A percentile compares a stretch with the other conserved stretches of the same genome.
Conservation (phyloP, 2,797 vertebrate genomes). For the Pseudocheirus occidentalis region DNA sequence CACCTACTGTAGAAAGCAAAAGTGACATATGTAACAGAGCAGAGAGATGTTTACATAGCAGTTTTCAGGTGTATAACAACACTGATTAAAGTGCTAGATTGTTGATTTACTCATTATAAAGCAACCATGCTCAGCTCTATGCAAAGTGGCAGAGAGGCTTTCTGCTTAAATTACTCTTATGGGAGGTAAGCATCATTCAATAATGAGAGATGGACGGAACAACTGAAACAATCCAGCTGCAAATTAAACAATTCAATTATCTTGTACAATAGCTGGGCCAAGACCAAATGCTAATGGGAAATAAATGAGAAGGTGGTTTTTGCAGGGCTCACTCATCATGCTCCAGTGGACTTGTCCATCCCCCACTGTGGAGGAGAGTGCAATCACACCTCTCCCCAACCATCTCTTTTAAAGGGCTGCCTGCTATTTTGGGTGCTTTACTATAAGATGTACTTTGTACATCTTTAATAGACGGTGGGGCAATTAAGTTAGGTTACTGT, state of each 20-base stretch:
- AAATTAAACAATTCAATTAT: constrained; percentile 79
- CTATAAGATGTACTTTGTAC: neutral
- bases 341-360: constrained; percentile 36
- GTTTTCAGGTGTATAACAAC: constrained; percentile 79
- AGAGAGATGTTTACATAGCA: constrained; percentile 75
- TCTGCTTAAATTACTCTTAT: constrained; percentile 76
- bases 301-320: constrained; percentile 68
- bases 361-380: constrained; percentile 1
- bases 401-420: constrained; percentile 18
- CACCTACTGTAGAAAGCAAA: constrained; percentile 72
- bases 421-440: neutral
- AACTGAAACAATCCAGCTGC: constrained; percentile 74
- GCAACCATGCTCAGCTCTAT: constrained; percentile 55
- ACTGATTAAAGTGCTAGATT: constrained; percentile 75
- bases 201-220: constrained; percentile 63
- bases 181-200: constrained; percentile 74
- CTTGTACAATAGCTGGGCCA: constrained; percentile 62
- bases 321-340: constrained; percentile 1
- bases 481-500: neutral
- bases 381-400: neutral
- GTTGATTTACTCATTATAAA: constrained; percentile 80
- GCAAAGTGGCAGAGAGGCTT: constrained; percentile 71
- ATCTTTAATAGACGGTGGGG: neutral
- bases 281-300: constrained; percentile 67
- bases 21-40: constrained; percentile 76